A percentile compares a stretch with the other conserved stretches of the same genome.
These are phyloP conservation scores for Pangasius mekongensis DNA, from an alignment of 2,797 vertebrate genomes.

Conservation along the genomic window DNA sequence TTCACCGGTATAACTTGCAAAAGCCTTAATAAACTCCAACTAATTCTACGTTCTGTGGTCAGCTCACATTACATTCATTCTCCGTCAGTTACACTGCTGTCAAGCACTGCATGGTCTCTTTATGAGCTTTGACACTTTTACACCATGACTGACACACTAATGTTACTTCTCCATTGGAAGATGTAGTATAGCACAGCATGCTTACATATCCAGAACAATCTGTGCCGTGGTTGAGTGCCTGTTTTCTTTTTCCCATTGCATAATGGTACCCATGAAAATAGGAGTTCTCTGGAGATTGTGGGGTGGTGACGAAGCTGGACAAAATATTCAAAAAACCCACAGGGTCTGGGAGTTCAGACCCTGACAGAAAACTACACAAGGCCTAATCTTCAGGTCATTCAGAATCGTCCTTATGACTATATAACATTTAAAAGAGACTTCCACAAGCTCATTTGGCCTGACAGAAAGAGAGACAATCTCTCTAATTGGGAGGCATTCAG, in stretches of 20 bases:
- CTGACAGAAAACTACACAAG: neutral
- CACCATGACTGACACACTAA: neutral
- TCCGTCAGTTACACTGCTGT: neutral
- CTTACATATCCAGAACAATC: neutral
- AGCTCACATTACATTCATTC: conserved; percentile 7
- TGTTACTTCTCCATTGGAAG: neutral
- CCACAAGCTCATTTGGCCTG: too few relatives aligned
- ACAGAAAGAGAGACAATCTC: too few relatives aligned
- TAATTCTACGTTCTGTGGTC: neutral
- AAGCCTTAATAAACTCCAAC: neutral
- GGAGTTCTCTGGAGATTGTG: neutral
- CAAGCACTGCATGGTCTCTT: neutral
- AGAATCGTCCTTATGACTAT: neutral
- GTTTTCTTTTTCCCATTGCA: neutral
- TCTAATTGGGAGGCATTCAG: neutral
- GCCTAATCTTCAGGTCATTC: neutral
- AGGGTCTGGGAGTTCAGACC: neutral
- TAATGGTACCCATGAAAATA: neutral
- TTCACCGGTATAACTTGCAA: neutral
- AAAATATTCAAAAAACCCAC: neutral
- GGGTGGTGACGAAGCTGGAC: neutral
- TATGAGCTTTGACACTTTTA: conserved; percentile 25
- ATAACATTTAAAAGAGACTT: neutral
- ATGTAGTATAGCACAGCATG: neutral
- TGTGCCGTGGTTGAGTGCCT: neutral